phyloP scores from a whole-genome alignment of 2,113 vertebrate species.

The Vidua chalybeata region DNA sequence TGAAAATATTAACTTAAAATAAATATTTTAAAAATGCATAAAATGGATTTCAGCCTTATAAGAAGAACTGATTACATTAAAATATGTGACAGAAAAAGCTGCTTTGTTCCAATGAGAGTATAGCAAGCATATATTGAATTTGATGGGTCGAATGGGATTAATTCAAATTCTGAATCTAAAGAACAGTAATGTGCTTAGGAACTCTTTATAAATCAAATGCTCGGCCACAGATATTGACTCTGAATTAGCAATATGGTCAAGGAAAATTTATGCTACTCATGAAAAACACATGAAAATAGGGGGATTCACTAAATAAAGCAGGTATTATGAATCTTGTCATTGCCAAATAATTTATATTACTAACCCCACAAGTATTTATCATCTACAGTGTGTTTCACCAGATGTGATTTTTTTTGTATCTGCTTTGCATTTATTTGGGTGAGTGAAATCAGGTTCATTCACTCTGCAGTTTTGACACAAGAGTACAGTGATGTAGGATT shows the following conservation, averaged over 20 bases:
- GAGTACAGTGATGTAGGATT: neutral
- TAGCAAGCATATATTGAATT: neutral
- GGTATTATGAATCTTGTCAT: neutral
- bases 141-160: neutral
- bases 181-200: neutral
- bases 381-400: neutral
- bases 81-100: neutral
- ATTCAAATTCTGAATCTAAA: constrained; percentile 5
- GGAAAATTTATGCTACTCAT: neutral
- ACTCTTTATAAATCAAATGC: neutral
- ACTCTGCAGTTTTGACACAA: neutral
- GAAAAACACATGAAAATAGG: neutral
- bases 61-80: neutral
- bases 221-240: neutral
- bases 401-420: neutral
- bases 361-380: neutral
- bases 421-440: neutral
- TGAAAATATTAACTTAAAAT: neutral
- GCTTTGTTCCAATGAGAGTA: neutral
- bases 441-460: neutral
- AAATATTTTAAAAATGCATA: neutral
- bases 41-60: neutral
- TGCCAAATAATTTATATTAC: neutral
- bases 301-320: neutral
- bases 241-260: neutral